phyloP scores from a whole-genome alignment of 2,888 invertebrate species.

The Mallateleia sp. region DNA sequence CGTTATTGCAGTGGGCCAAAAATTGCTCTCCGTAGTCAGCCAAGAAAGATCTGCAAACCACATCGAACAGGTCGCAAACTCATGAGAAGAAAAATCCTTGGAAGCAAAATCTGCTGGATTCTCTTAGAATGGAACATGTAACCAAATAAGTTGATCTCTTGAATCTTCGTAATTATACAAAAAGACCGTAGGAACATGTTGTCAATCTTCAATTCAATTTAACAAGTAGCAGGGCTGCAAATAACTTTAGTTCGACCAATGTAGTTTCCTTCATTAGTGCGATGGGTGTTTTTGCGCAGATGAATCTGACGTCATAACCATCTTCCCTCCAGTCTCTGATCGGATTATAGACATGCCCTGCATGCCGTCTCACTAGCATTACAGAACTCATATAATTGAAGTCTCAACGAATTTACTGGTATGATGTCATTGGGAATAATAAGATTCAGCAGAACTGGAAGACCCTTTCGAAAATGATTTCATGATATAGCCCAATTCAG shows the following conservation, averaged over 20 bases:
- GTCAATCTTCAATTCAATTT: too few relatives aligned
- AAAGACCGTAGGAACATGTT: neutral
- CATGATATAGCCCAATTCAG: neutral
- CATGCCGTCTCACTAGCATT: constrained; percentile 8
- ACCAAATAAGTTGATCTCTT: neutral
- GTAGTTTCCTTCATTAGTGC: neutral
- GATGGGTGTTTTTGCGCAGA: neutral
- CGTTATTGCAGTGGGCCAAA: neutral
- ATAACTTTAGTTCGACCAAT: constrained; percentile 8
- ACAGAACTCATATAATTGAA: constrained; percentile 1
- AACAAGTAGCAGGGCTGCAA: neutral
- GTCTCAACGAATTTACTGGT: too few relatives aligned
- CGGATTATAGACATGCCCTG: neutral
- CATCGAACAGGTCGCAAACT: neutral
- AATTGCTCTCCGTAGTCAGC: neutral
- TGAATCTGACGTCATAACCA: neutral
- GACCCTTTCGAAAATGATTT: too few relatives aligned
- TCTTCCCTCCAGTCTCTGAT: neutral
- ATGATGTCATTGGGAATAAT: too few relatives aligned
- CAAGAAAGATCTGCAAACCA: neutral
- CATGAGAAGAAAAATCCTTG: neutral
- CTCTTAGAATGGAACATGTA: neutral
- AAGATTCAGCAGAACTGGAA: too few relatives aligned
- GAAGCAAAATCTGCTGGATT: constrained; percentile 6
- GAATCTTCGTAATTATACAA: neutral